Percentiles rank a stretch among this genome's conserved stretches.
Evolutionary conservation across 2,888 invertebrate species (phyloP).

Genomic region (Melanophora roralis): DNA sequence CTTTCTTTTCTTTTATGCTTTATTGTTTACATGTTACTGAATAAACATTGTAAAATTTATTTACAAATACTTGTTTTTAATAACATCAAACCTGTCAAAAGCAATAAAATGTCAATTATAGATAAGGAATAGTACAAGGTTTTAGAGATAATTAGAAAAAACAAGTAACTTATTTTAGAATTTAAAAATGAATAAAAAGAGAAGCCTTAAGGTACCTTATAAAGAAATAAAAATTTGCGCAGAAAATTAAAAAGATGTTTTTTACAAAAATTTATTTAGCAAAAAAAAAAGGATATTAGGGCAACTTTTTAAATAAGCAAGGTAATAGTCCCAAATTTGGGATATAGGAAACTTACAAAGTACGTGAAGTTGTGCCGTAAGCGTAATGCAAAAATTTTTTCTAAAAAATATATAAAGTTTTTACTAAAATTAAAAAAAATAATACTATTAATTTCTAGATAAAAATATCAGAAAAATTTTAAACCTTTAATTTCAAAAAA

Average conservation of each 20-base stretch:
- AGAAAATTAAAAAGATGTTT: neutral
- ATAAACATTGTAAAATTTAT: slow-evolving; percentile 50
- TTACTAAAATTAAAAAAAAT: neutral
- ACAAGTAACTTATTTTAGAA: neutral
- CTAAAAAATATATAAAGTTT: neutral
- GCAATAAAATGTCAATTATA: slow-evolving; percentile 64
- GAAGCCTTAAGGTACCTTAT: neutral
- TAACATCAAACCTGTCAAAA: slow-evolving; percentile 58
- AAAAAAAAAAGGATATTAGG: slow-evolving; percentile 35
- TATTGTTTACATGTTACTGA: neutral
- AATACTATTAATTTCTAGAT: too few species aligned
- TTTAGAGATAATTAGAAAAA: slow-evolving; percentile 36
- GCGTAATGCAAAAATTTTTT: neutral
- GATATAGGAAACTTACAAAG: rapidly evolving
- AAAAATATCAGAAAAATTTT: neutral
- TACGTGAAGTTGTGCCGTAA: neutral
- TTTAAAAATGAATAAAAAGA: neutral
- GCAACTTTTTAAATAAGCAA: neutral
- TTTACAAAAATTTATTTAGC: neutral
- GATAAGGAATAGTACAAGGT: slow-evolving; percentile 2
- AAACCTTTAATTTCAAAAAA: too few species aligned
- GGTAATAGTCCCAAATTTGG: neutral
- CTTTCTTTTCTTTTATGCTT: neutral
- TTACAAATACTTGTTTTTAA: slow-evolving; percentile 53
- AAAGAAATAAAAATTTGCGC: neutral